Evolutionary conservation across 2,113 vertebrate species (phyloP).

Genomic region (Laticauda colubrina): DNA sequence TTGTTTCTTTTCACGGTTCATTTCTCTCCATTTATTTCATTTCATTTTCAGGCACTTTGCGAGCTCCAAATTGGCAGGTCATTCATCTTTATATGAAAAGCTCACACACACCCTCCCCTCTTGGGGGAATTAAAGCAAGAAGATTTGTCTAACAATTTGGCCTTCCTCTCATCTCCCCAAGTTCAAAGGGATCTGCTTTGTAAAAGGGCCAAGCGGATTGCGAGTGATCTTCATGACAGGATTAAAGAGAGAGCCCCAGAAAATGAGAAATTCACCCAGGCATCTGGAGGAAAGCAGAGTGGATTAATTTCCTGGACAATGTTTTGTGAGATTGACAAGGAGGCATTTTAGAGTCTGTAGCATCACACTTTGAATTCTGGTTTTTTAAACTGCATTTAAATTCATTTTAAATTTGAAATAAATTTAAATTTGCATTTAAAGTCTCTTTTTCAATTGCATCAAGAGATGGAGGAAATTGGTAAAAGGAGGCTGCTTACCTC

Average conservation of each 20-base stretch:
- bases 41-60: background rate
- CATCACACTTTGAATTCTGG: background rate
- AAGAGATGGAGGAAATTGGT: background rate
- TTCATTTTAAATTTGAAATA: no score
- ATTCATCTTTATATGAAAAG: background rate
- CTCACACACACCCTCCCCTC: background rate
- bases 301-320: fast-evolving
- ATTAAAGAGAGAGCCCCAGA: fast-evolving
- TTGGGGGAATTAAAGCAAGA: background rate
- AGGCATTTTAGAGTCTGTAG: background rate
- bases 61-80: background rate
- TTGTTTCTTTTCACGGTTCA: background rate
- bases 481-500: background rate
- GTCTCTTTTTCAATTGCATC: background rate
- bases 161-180: background rate
- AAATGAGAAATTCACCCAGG: background rate
- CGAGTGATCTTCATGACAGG: background rate
- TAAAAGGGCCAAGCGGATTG: constrained; percentile 25
- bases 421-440: no score
- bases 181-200: background rate
- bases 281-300: fast-evolving
- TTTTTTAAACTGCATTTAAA: no score
- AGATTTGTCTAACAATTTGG: background rate
- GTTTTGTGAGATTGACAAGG: background rate
- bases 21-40: background rate